A percentile compares a stretch with the other conserved stretches of the same genome.
phyloP scores from a whole-genome alignment of 1,140 invertebrate genomes.

The Zaprionus gabonicus region DNA sequence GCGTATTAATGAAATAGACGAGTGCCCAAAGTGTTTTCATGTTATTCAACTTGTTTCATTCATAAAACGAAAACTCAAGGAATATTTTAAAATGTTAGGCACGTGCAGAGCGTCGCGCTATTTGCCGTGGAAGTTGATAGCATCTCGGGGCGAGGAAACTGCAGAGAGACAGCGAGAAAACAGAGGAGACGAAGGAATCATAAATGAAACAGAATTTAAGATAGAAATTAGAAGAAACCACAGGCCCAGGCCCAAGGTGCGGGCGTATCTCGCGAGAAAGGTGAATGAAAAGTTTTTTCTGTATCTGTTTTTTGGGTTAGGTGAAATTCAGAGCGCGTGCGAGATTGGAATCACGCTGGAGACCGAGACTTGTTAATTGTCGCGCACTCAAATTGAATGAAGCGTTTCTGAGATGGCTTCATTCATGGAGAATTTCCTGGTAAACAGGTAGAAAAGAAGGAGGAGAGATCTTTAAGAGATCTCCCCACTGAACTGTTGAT shows the following conservation, averaged over 20 bases:
- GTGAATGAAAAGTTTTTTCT: constrained; percentile 67
- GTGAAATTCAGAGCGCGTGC: constrained; percentile 63
- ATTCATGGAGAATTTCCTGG: constrained; percentile 60
- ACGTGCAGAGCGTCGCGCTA: constrained; percentile 52
- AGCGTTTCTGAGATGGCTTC: constrained; percentile 46
- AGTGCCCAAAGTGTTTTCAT: constrained; percentile 5
- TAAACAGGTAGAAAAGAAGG: constrained; percentile 46
- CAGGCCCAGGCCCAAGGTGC: constrained; percentile 45
- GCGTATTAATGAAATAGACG: constrained; percentile 41
- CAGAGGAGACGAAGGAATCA: constrained; percentile 27
- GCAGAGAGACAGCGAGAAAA: constrained; percentile 13
- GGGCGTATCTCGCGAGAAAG: constrained; percentile 56
- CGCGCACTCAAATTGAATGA: constrained; percentile 14
- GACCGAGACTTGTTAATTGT: constrained; percentile 45
- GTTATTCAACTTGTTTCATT: constrained; percentile 51
- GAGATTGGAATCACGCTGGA: constrained; percentile 49
- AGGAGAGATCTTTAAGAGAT: background rate
- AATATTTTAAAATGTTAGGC: constrained; percentile 63
- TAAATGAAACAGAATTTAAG: constrained; percentile 71
- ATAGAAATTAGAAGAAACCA: constrained; percentile 57
- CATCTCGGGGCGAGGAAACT: constrained; percentile 39
- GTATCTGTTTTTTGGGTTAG: constrained; percentile 26
- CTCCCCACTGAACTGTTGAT: constrained; percentile 2
- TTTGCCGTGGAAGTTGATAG: constrained; percentile 62
- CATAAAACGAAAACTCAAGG: constrained; percentile 59